Percentiles rank a stretch among this genome's conserved stretches.
Conservation (phyloP, 2,888 invertebrate species). For the Rambutsinella grinnellia region DNA sequence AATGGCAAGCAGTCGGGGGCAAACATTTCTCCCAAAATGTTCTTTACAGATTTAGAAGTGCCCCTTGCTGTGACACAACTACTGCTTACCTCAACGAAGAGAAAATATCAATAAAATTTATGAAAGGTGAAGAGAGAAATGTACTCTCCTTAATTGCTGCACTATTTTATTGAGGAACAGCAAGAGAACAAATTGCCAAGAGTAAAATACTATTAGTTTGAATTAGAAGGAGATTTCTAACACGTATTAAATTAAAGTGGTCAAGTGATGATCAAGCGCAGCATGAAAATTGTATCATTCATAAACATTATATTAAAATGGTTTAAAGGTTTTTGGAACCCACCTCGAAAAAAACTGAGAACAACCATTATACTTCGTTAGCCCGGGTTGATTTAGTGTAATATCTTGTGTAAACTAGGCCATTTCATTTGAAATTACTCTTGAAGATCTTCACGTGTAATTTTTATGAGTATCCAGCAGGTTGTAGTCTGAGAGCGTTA, state of each 20-base stretch:
- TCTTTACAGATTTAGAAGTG: constrained; percentile 45
- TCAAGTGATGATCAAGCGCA: constrained; percentile 41
- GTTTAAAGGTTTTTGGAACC: constrained; percentile 60
- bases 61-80: constrained; percentile 47
- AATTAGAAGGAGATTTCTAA: too few relatives aligned
- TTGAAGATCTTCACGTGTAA: too few relatives aligned
- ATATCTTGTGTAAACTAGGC: constrained; percentile 54
- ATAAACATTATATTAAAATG: background rate
- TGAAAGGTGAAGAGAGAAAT: too few relatives aligned
- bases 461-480: too few relatives aligned
- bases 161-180: too few relatives aligned
- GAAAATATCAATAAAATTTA: too few relatives aligned
- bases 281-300: constrained; percentile 21
- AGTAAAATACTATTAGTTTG: too few relatives aligned
- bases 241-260: constrained; percentile 61
- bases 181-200: too few relatives aligned
- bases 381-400: constrained; percentile 58
- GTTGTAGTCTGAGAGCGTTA: too few relatives aligned
- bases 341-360: constrained; percentile 53
- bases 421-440: too few relatives aligned
- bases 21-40: constrained; percentile 47
- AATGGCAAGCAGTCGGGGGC: constrained; percentile 52
- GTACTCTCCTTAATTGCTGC: too few relatives aligned
- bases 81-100: too few relatives aligned
- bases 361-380: constrained; percentile 55